Evolutionary conservation across 2,113 vertebrate species (phyloP), one percentile per base, ranked within the genome.

Genomic region (Salvelinus sp.): DNA sequence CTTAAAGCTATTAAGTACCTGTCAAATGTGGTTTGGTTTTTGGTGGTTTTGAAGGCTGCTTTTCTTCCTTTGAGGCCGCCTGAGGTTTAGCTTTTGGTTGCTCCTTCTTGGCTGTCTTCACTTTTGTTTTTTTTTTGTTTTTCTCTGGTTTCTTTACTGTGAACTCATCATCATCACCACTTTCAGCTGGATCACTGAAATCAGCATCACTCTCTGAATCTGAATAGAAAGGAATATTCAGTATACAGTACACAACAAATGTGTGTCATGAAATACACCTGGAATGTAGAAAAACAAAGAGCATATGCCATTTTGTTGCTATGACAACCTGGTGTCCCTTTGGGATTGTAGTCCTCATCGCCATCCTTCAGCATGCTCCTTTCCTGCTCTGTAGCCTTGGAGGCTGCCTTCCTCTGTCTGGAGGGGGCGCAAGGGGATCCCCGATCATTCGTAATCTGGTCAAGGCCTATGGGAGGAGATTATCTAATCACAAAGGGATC

Each of bases 161-260:
- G 82, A 94, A 96, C 66, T 89, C 87, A 81, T 95, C 94, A 14
- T 94, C 93, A n/a, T 44, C 1, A 44, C 92, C 86, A 1, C 91
- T 93, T 65, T 88, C 92, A 58, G 89, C 87, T 4, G 80, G 72
- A 62, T 88, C 93, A 75, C 91, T 93, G 76, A 91, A 93, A 79
- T 94, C 89, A 16, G 93, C 90, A 22, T 94, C 90, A 13, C 87
- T 91, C 70, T 93, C 94, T 47, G 93, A 91, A 66, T 88, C 92
- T 87, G 85, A 66, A 86, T 80, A 73, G 13, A 5, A 0, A 63
- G 22, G 16, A 0, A 9, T 38, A 66, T 30, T 28, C 54, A 57
- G 54, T 16, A 66, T 30, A 6, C 25, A 66, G 64, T 13, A 68
- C 28, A 62, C 58, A 62, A 2, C 6, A 9, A 73, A 57, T 44